Evolutionary conservation across 2,113 vertebrate genomes (phyloP), one percentile per base, ranked within the genome.

Genomic region (Gopherus flavomarginatus): DNA sequence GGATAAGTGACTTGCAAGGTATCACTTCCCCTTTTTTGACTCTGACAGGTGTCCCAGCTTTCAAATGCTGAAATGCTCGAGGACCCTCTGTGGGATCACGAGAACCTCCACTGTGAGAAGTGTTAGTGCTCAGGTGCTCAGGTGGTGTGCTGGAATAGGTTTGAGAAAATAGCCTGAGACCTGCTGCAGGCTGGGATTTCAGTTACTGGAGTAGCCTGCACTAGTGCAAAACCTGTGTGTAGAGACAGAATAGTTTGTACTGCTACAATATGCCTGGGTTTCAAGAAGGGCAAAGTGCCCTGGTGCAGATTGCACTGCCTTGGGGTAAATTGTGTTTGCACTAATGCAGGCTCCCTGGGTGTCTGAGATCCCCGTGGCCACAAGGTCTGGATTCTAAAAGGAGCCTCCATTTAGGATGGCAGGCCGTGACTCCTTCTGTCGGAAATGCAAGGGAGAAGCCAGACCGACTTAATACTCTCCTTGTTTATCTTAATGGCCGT

Each of bases 381-480:
- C 31, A 44, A 35, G 75, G 75, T 50, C 78, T 29, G 16, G 54
- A 50, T 88, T 5, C 44, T 56, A 53, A 57, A 89, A 53, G 65
- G 57, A 50, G 21, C 14, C 13, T 27, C 7, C 59, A 11, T 1
- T 1, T 62, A 38, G 19, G 42, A 69, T 0, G 1, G 52, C 42
- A 14, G 35, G 22, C 9, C 82, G 86, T 57, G 57, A 38, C 8
- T 83, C 17, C 19, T 29, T 8, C 44, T 75, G 86, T 19, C 38
- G 17, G 13, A 21, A 31, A 89, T 82, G 85, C 42, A 75, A 26
- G 69, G 65, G 59, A 54, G 80, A 1, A 0, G 0, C 24, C 54
- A 90, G 88, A 19, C 80, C 59, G 83, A 54, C 57, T 83, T 57
- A 7, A 2, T 0, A 0, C 14, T 0, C 47, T 72, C 11, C 0